Percentiles rank a stretch among this genome's conserved stretches.
These are phyloP conservation scores for Drosophila ironensis DNA, from an alignment of 1,140 invertebrate genomes.

Conservation along the genomic window DNA sequence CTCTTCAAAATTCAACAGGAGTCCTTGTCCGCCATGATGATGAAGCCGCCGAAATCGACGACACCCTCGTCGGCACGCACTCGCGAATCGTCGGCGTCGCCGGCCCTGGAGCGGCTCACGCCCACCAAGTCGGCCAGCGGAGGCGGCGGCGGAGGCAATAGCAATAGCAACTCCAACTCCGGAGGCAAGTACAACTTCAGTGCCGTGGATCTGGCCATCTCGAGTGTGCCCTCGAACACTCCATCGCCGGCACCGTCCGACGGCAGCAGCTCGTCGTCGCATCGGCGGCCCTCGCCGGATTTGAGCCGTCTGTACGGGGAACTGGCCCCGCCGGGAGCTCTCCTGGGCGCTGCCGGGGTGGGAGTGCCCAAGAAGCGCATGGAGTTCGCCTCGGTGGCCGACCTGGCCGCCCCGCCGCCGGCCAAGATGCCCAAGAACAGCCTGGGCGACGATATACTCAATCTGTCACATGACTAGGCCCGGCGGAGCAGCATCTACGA, in stretches of 20 bases:
- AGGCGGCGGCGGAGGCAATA: constrained; percentile 29
- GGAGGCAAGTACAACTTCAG: constrained; percentile 82
- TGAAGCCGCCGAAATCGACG: constrained; percentile 81
- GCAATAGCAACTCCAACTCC: constrained; percentile 65
- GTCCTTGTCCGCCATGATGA: constrained; percentile 82
- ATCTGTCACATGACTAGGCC: constrained; percentile 66
- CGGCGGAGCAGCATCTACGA: constrained; percentile 45
- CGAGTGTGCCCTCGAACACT: constrained; percentile 81
- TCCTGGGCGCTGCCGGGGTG: constrained; percentile 34
- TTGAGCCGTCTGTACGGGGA: constrained; percentile 75
- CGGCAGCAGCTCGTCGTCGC: constrained; percentile 68
- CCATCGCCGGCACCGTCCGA: constrained; percentile 73
- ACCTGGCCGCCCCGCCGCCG: constrained; percentile 77
- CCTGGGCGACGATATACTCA: constrained; percentile 68
- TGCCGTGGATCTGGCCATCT: constrained; percentile 82
- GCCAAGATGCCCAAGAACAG: constrained; percentile 87
- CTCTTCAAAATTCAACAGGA: constrained; percentile 83
- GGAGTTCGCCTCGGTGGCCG: constrained; percentile 81
- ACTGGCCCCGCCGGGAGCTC: constrained; percentile 51
- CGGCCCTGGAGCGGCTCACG: constrained; percentile 78
- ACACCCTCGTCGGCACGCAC: constrained; percentile 63
- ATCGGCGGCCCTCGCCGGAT: constrained; percentile 71
- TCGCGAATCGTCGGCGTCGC: constrained; percentile 78
- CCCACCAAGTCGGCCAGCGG: constrained; percentile 68
- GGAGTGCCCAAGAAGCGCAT: constrained; percentile 77